Base-by-base conservation (phyloP, 2,797 vertebrate species). In the Eulemur coronatus region DNA sequence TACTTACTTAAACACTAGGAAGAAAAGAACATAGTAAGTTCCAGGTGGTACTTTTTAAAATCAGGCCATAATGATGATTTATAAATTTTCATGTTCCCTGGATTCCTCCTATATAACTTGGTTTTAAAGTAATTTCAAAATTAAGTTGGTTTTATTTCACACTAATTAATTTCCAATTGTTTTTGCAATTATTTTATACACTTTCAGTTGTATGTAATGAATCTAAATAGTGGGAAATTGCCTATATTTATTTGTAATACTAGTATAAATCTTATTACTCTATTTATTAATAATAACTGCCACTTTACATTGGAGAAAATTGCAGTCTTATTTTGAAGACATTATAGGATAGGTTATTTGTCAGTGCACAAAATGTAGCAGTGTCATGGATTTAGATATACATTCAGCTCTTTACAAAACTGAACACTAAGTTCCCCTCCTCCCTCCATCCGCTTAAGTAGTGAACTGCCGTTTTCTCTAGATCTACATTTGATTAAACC, bases 391-490 rank as follows among this genome's bases (percentile, higher is more conserved):
- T 28, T 57, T 59, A 50, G 26, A n/a, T 26, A 26, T 18, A 75
- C n/a, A 6, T 28, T 79, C 13, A 70, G 11, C 13, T 9, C 5
- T 69, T 67, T 61, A 57, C 22, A 91, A 73, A 89, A 69, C 0
- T 22, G 3, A 10, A 72, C 2, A 52, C 0, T 43, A 38, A 3
- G 0, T n/a, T 33, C 6, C 8, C 7, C 7, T 33, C 0, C 10
- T 7, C 11, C 4, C 2, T 48, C 7, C 46, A 30, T 57, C 24
- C 69, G 2, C 0, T 41, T 48, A 93, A 48, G 24, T 15, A 2
- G 55, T 70, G 10, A 70, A 48, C 11, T 43, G 14, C 7, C 55
- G 0, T 18, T 41, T 88, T 80, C 7, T 57, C 7, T 48, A 81
- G 38, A 70, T 14, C 8, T 22, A 13, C 5, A 50, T 43, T 80